phyloP scores from a whole-genome alignment of 1,140 invertebrate genomes.

The Triops longicaudatus region DNA sequence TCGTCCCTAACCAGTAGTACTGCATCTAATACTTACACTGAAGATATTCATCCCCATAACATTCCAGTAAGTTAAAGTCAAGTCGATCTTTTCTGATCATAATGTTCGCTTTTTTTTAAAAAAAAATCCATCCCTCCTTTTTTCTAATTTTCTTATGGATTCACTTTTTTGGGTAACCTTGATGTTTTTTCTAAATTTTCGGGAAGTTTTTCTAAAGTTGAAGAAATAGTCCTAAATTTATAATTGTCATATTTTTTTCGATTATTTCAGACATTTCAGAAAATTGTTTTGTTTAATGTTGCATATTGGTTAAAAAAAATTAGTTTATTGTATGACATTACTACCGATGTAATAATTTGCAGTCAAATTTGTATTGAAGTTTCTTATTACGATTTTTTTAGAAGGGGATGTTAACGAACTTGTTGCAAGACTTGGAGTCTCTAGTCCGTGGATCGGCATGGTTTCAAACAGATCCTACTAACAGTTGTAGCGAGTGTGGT shows the following conservation, averaged over 20 bases:
- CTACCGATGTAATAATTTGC: too few relatives aligned
- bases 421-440: slow-evolving; percentile 40
- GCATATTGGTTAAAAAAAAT: too few relatives aligned
- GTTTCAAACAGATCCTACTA: slow-evolving; percentile 39
- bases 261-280: background rate
- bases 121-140: too few relatives aligned
- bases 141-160: too few relatives aligned
- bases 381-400: slow-evolving; percentile 30
- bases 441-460: slow-evolving; percentile 37
- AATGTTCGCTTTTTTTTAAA: too few relatives aligned
- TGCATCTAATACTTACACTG: slow-evolving; percentile 20
- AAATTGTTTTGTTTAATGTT: too few relatives aligned
- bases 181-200: too few relatives aligned
- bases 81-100: background rate
- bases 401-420: slow-evolving; percentile 41
- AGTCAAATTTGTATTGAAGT: background rate
- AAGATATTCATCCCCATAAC: slow-evolving; percentile 25
- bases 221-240: too few relatives aligned
- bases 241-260: background rate
- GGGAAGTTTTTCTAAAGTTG: too few relatives aligned
- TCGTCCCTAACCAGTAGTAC: slow-evolving; percentile 28
- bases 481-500: slow-evolving; percentile 45
- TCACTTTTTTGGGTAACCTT: too few relatives aligned
- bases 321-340: too few relatives aligned
- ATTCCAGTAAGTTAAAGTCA: background rate